These are phyloP conservation scores for Choloepus didactylus DNA, from an alignment of 2,797 vertebrate genomes.

Conservation along the genomic window DNA sequence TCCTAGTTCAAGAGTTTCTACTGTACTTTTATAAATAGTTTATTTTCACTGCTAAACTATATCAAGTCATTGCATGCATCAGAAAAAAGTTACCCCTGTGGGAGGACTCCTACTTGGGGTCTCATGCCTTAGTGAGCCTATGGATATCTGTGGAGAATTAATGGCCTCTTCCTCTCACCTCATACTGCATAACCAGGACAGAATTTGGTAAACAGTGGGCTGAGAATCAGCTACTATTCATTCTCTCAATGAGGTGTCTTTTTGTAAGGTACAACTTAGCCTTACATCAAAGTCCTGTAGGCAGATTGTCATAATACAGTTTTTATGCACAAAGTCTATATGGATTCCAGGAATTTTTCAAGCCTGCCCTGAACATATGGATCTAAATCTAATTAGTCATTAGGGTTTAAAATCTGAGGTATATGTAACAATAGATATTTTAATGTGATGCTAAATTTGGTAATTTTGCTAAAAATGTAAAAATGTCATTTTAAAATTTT, in stretches of 20 bases:
- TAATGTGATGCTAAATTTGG: not conserved
- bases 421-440: not conserved
- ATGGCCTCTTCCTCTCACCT: not conserved
- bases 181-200: not conserved
- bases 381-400: not conserved
- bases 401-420: not conserved
- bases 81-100: not conserved
- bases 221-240: not conserved
- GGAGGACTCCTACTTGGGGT: not conserved
- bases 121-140: not conserved
- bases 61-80: not conserved
- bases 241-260: not conserved
- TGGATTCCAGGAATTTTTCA: not conserved
- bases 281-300: not conserved
- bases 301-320: not conserved
- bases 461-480: not conserved
- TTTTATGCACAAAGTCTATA: not conserved
- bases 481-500: not conserved
- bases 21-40: not conserved
- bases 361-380: not conserved
- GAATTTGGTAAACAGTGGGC: accelerated
- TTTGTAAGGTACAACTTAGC: not conserved
- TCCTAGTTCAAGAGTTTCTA: not conserved
- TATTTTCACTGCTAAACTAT: not conserved
- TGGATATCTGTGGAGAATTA: not conserved